Evolutionary conservation across 2,797 vertebrate genomes (phyloP).

Genomic region (Clangula hyemalis): DNA sequence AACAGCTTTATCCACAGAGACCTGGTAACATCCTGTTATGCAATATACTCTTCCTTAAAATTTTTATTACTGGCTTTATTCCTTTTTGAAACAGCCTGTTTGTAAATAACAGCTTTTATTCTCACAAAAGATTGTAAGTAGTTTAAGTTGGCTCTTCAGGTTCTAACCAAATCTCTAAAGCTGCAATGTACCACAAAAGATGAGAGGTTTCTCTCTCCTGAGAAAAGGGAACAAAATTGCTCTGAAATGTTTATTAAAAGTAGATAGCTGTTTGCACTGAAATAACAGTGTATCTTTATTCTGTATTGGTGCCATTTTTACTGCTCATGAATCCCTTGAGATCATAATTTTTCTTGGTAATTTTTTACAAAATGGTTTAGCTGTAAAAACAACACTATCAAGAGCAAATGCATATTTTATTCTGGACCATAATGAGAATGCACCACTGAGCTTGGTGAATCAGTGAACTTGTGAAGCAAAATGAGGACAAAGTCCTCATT

Average conservation of each 20-base stretch:
- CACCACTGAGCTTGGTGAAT: background rate
- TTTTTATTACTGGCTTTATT: background rate
- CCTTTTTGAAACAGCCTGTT: background rate
- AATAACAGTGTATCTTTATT: background rate
- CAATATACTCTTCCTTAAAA: background rate
- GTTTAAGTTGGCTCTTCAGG: background rate
- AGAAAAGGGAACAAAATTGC: background rate
- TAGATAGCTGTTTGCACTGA: background rate
- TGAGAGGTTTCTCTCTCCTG: background rate
- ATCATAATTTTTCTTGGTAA: background rate
- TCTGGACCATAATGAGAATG: background rate
- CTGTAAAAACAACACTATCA: background rate
- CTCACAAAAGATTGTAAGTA: background rate
- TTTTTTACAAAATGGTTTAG: background rate
- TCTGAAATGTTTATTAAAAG: background rate
- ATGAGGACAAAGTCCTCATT: background rate
- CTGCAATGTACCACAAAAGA: background rate
- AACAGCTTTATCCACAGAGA: conserved; percentile 94
- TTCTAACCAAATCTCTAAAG: background rate
- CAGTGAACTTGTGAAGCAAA: background rate
- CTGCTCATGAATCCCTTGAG: background rate
- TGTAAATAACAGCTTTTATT: background rate
- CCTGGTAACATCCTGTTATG: conserved; percentile 79
- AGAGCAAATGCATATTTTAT: background rate
- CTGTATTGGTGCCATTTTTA: background rate